Evolutionary conservation across 37 sponge, comb jelly and placozoan genomes (phyloP), one percentile per base, ranked within the genome.

Genomic region (Oscarella lobularis): DNA sequence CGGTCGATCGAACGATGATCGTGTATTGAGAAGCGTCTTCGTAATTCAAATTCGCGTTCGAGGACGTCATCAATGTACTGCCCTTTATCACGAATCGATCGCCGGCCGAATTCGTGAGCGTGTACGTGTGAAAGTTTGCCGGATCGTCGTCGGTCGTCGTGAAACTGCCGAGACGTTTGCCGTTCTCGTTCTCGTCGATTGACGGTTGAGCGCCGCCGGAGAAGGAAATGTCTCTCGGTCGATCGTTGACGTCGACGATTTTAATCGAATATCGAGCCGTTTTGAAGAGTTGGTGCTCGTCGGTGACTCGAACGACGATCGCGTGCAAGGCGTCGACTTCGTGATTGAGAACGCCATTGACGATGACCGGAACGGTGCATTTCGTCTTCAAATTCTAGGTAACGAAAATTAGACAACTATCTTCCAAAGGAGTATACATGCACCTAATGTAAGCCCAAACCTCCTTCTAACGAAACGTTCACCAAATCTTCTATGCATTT

Each of bases 71-170:
- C 71, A 68, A 35, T 5, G 5, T 4, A 20, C 31, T 68, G 6
- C 71, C 71, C 31, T 5, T 4, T 29, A 68, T n/a, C 29, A n/a
- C 29, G 29, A 68, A 68, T 20, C 29, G 6, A 32, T 5, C 6
- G 31, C 71, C 71, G 6, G 71, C 29, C 4, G 6, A 29, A 14
- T 29, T 14, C 6, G 31, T 20, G 5, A 68, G 33, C 31, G 31
- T 34, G 33, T 68, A 68, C 29, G 6, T 68, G 29, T 68, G 71
- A 4, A 5, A 32, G 71, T 68, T 4, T 32, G 71, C 71, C 6
- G 71, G 71, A 68, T 68, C 71, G n/a, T 68, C n/a, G 29, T 68
- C 71, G 6, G 71, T n/a, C 71, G 71, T 68, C 5, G 33, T 68
- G 71, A 68, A 68, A 5, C 4, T 20, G 5, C n/a, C 71, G 29